These are phyloP conservation scores for Microctenopoma stevenorrisi DNA, from an alignment of 2,797 vertebrate genomes.

Conservation along the genomic window DNA sequence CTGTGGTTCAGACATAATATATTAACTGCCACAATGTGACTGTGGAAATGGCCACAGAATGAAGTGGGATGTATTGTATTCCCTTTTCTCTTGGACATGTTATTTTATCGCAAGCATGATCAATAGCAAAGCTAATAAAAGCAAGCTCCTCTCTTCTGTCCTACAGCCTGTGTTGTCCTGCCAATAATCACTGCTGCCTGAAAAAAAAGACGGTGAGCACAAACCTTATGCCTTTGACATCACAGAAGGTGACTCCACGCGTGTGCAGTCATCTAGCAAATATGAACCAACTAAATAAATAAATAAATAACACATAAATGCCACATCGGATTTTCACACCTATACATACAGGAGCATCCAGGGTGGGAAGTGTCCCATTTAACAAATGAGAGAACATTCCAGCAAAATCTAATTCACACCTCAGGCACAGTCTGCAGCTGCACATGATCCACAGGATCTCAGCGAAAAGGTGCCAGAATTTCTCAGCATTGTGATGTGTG, in stretches of 20 bases:
- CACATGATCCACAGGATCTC: constrained; percentile 14
- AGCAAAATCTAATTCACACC: constrained; percentile 49
- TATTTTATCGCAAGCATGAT: constrained; percentile 58
- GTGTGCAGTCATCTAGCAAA: constrained; percentile 11
- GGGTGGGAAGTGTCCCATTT: constrained; percentile 22
- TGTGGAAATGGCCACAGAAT: constrained; percentile 25
- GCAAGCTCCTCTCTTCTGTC: constrained; percentile 3
- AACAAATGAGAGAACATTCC: constrained; percentile 22
- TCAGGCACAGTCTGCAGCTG: constrained; percentile 33
- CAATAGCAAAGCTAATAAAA: constrained; percentile 62
- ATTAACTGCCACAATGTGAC: constrained; percentile 12
- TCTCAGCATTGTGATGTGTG: not conserved
- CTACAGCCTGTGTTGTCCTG: constrained; percentile 17
- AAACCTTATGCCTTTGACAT: not conserved
- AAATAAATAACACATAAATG: constrained; percentile 17
- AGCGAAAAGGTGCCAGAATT: not conserved
- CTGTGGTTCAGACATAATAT: constrained; percentile 20
- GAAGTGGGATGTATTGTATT: constrained; percentile 41
- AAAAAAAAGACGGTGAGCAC: not conserved
- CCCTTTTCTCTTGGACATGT: constrained; percentile 31
- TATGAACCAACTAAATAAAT: not conserved
- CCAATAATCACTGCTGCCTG: constrained; percentile 22
- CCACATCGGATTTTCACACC: constrained; percentile 28
- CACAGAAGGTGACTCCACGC: constrained; percentile 6
- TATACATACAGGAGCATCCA: not conserved